Base-by-base conservation (phyloP, 35 echinoderm and acorn worm genomes). In the Antedon bifida region DNA sequence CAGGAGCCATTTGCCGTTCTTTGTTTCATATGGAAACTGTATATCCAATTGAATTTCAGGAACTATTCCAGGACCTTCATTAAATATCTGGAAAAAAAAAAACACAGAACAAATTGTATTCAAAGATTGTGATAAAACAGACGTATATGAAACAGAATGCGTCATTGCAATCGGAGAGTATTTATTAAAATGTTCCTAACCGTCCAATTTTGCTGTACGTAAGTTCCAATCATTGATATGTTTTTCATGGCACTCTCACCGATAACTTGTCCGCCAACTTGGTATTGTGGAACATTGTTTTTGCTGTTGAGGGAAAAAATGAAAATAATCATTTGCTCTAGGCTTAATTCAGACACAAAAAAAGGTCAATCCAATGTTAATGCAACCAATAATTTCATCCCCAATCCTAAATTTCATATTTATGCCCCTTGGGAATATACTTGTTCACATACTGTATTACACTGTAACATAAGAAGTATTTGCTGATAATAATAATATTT, bases 1-100 rank as follows among this genome's bases (percentile, higher is more conserved):
- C 0, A 99, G 83, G 26, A 99, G 84, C 95, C 95, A 99, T 74
- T 99, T 99, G 10, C 95, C 95, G 84, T 91, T 99, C 16, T 77
- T 83, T 11, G 90, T 86, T 42, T 99, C 95, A 86, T 90, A 92
- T 0, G 95, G 95, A 29, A 89, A 93, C 82, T 85, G 28, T 11
- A 99, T 92, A 26, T 88, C 90, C 1, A 99, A 82, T 45, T 36
- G 76, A 2, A 86, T 81, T 33, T 78, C 74, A 0, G 80, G 77
- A 5, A 92, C 91, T 28, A 42, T 74, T 23, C 87, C 91, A 26
- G 95, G 88, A 21, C 95, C 95, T 36, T 85, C 38, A 74, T 99
- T 99, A 34, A 83, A 92, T 16, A 99, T 81, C 95, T 99, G 85
- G 9, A 83, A 78, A 21, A 2, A 33, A 30, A 73, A 33, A 0